Base-by-base conservation (phyloP, 2,797 vertebrate species). In the Falco rusticolus region DNA sequence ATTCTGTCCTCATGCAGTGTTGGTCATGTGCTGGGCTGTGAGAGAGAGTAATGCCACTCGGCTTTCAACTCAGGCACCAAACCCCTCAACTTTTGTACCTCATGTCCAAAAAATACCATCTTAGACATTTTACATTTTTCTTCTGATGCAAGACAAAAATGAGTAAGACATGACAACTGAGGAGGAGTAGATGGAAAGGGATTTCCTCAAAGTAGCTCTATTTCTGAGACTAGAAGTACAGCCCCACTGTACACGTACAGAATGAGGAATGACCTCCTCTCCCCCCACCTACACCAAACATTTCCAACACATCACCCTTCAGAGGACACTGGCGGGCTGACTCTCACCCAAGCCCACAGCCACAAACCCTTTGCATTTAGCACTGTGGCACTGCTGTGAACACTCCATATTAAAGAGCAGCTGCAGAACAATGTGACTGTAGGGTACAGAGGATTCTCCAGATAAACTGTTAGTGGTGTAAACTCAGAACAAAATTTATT, bases 201-300 rank as follows among this genome's bases (percentile, higher is more conserved):
- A 22, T 33, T 80, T 61, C 84, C 37, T 77, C 77, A 41, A 37
- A 80, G 61, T 4, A 51, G 31, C 28, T 84, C 9, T 18, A 33
- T 48, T 78, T 84, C 53, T 82, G 48, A 75, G 45, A 45, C 11
- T 14, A 51, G 7, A 85, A 80, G 37, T 50, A 71, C 47, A 71
- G 47, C 7, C 45, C 41, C n/a, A 51, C 5, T 4, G 4, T 26
- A 43, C 4, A 11, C 0, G 3, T 47, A 45, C 14, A 54, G 64
- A 66, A 24, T n/a, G 34, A 72, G 20, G 15, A 90, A 77, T 11
- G 28, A 50, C 3, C 6, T 47, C 41, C 22, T 57, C 41, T 68
- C 34, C 17, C 11, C 2, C 1, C 20, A 13, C 0, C 10, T 18
- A 29, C n/a, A 77, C 13, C 3, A 9, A 45, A 47, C 43, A 33